Base-by-base conservation (phyloP, 2,888 invertebrate genomes). In the Synanthedon andrenaeformis region DNA sequence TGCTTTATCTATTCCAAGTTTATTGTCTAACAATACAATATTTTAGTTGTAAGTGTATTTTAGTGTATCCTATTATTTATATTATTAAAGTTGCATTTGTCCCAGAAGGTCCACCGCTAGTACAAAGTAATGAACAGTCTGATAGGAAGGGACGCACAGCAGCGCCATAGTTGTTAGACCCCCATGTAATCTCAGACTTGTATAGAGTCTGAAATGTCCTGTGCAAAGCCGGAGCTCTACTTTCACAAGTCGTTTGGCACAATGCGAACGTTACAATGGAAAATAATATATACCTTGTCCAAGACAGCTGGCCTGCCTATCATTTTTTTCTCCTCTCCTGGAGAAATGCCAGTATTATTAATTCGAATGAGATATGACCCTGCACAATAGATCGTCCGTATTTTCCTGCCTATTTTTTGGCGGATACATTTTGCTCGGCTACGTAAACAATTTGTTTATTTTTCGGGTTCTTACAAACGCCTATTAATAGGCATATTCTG, bases 291-390 rank as follows among this genome's bases (percentile, higher is more conserved):
- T 57, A 55, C 63, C 56, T 62, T 58, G 58, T 62, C 58, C 60
- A 35, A 62, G 62, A 59, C 65, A 65, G 66, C 65, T 66, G 66
- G 66, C 55, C 59, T 59, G 64, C 62, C 64, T 59, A 59, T 45
- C 45, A 45, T 45, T 45, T 45, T 45, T 45, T 61, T 59, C 61
- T 58, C 52, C 51, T 54, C 54, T 42, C 28, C 55, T 61, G 64
- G 64, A 67, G 68, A 72, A 71, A 68, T 71, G 69, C 65, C 63
- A 60, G 57, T 57, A 61, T 65, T 74, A 74, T 70, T 73, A 72
- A 74, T 69, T 69, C 63, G 64, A 67, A 66, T 69, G 67, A 65
- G 68, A 70, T 70, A 45, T 45, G 45, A 45, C 14, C 45, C 12
- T n/a, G 45, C 63, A 55, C 62, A 66, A 67, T 63, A 59, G 58